Conservation (phyloP, 2,113 vertebrate genomes). For the Donacobius atricapilla region DNA sequence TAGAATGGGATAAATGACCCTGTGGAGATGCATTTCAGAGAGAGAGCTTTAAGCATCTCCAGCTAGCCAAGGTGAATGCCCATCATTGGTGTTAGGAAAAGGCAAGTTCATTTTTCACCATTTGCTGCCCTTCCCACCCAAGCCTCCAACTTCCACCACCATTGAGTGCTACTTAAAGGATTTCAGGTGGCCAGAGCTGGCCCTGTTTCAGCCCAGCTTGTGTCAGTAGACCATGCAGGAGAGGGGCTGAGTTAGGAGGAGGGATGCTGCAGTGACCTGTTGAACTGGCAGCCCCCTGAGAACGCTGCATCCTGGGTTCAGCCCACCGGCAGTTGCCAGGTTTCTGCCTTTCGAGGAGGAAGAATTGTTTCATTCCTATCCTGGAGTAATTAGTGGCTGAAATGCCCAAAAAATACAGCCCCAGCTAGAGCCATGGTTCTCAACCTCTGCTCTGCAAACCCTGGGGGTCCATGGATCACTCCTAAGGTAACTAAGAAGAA, state of each 20-base stretch:
- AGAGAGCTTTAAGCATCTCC: neutral
- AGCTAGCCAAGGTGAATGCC: neutral
- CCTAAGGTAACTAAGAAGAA: conserved; percentile 20
- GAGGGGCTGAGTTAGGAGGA: neutral
- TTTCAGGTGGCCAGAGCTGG: neutral
- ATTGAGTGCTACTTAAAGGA: neutral
- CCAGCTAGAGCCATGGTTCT: neutral
- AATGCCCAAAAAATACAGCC: neutral
- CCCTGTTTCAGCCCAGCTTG: neutral
- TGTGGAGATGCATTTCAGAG: neutral
- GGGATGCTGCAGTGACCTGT: neutral
- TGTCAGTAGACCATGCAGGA: neutral
- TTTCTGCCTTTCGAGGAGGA: conserved; percentile 21
- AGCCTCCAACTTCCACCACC: neutral
- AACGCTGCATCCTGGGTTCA: neutral
- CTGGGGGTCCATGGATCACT: neutral
- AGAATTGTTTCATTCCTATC: neutral
- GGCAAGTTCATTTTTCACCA: neutral
- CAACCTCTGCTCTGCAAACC: neutral
- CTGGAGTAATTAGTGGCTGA: neutral
- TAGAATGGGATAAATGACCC: conserved; percentile 1
- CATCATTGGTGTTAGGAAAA: fast-evolving
- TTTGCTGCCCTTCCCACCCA: neutral
- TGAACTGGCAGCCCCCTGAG: neutral
- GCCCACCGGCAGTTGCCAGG: neutral